Percentiles rank a stretch among this genome's conserved stretches.
Evolutionary conservation across 64 coral and sea anemone genomes (phyloP).

Genomic region (Montipora sp.): DNA sequence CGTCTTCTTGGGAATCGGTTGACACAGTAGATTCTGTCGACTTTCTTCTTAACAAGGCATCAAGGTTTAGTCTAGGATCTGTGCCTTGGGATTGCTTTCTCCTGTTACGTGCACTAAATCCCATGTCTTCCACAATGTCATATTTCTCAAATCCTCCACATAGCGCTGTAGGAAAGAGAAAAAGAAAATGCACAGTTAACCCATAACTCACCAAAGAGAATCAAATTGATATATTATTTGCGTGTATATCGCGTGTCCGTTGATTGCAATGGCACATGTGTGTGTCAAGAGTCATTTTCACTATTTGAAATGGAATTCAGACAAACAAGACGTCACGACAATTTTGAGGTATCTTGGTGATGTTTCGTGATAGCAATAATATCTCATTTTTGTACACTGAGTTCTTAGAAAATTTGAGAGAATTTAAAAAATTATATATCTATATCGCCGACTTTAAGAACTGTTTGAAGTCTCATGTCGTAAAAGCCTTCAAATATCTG

Average conservation of each 20-base stretch:
- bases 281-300: no score
- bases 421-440: no score
- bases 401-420: background rate
- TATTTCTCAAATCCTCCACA: conserved; percentile 54
- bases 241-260: background rate
- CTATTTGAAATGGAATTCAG: no score
- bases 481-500: no score
- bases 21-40: conserved; percentile 5
- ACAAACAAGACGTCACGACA: no score
- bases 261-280: no score
- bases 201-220: no score
- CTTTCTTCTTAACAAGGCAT: background rate
- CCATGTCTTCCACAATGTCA: conserved; percentile 36
- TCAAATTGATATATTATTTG: background rate
- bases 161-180: conserved; percentile 2
- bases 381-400: background rate
- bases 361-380: no score
- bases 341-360: no score
- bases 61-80: conserved; percentile 2
- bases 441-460: no score
- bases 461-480: no score
- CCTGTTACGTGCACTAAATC: conserved; percentile 20
- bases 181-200: background rate
- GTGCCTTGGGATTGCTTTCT: conserved; percentile 4
- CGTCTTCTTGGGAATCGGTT: conserved; percentile 8